phyloP scores from a whole-genome alignment of 2,113 vertebrate genomes.

The Hypanus sabinus region DNA sequence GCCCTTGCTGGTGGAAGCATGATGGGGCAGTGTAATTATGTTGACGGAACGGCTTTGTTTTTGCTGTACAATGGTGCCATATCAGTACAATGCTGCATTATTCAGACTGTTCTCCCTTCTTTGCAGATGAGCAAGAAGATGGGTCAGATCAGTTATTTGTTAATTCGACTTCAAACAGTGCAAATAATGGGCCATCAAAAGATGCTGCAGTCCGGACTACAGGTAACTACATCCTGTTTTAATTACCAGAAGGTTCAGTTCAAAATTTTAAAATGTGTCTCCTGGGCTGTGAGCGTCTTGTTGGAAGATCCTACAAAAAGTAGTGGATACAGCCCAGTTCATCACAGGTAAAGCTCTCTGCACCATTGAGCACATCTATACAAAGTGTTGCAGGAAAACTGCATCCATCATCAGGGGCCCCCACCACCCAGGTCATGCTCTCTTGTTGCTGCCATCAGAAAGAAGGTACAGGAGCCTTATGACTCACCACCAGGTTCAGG shows the following conservation, averaged over 20 bases:
- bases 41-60: not conserved
- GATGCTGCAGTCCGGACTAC: constrained; percentile 74
- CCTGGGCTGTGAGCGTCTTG: no score
- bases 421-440: no score
- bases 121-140: constrained; percentile 71
- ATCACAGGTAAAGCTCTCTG: no score
- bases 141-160: constrained; percentile 55
- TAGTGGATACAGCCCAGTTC: no score
- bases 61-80: not conserved
- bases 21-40: not conserved
- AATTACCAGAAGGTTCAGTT: not conserved
- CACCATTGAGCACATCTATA: no score
- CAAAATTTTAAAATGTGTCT: not conserved
- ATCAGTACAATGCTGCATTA: not conserved
- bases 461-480: no score
- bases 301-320: no score
- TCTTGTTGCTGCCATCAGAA: no score
- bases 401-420: no score
- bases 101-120: constrained; percentile 15
- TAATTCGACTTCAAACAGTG: constrained; percentile 47
- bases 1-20: not conserved
- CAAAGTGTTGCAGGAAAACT: no score
- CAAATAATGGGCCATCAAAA: constrained; percentile 55
- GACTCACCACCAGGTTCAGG: no score
- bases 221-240: constrained; percentile 53